Conservation (phyloP, 2,888 invertebrate species). For the Iselma pallidipennis region DNA sequence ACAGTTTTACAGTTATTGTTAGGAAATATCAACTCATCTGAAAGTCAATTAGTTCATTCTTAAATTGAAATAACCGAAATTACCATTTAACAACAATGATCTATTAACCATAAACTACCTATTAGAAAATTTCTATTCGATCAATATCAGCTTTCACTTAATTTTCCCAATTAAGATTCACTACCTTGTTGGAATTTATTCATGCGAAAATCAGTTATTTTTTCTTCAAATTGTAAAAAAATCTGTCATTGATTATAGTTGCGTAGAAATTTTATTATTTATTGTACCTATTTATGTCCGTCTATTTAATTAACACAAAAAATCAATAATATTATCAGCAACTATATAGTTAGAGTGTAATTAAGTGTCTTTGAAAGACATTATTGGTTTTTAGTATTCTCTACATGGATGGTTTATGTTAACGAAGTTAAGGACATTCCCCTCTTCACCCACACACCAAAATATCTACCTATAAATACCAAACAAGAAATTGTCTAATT, state of each 20-base stretch:
- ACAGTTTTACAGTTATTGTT: no score
- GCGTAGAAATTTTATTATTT: no score
- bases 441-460: background rate
- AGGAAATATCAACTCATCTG: background rate
- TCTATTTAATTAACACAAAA: no score
- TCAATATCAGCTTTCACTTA: background rate
- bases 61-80: background rate
- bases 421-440: constrained; percentile 5
- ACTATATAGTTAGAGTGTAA: no score
- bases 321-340: no score
- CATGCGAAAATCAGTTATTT: background rate
- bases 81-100: background rate
- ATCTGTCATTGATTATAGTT: no score
- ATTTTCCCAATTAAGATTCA: background rate
- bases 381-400: background rate
- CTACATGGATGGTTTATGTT: background rate
- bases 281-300: no score
- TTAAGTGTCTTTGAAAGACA: no score
- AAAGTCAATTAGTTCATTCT: background rate
- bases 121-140: background rate
- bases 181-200: no score
- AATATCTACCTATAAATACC: background rate
- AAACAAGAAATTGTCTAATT: background rate
- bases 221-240: background rate
- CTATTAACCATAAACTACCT: no score